A percentile compares a stretch with the other conserved stretches of the same genome.
phyloP scores from a whole-genome alignment of 2,113 vertebrate species.

The Hippoglossus stenolepis region DNA sequence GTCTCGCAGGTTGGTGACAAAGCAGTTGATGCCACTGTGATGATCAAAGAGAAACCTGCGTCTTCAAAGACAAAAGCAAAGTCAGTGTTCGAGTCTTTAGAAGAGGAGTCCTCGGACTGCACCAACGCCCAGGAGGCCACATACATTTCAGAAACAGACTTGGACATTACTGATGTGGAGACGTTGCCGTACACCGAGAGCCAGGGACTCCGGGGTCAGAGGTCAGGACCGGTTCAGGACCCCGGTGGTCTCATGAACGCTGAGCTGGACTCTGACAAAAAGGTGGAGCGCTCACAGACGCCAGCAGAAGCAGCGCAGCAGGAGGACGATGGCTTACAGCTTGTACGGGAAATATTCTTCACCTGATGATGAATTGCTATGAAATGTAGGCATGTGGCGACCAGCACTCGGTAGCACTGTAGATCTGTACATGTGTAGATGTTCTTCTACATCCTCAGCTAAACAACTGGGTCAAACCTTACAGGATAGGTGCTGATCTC shows the following conservation, averaged over 20 bases:
- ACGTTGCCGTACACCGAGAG: constrained; percentile 36
- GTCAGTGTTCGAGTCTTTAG: not conserved
- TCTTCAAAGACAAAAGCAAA: not conserved
- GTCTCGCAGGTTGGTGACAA: constrained; percentile 35
- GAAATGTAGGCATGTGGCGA: not conserved
- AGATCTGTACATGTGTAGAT: too few relatives aligned
- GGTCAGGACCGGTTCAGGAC: constrained; percentile 13
- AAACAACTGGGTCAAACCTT: too few relatives aligned
- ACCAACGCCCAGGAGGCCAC: constrained; percentile 27
- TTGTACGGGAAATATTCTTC: constrained; percentile 79
- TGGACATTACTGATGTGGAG: constrained; percentile 64
- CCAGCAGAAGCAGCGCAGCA: constrained; percentile 8
- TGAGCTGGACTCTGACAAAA: constrained; percentile 4
- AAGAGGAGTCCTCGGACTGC: constrained; percentile 42
- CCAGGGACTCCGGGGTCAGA: not conserved
- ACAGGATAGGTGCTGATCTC: too few relatives aligned
- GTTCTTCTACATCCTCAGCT: too few relatives aligned
- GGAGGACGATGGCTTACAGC: constrained; percentile 61
- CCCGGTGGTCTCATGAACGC: not conserved
- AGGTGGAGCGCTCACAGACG: not conserved
- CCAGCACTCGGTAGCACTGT: too few relatives aligned
- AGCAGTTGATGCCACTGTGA: not conserved
- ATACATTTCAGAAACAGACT: constrained; percentile 64
- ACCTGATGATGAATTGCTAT: constrained; percentile 36
- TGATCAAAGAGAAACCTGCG: not conserved